phyloP scores from a whole-genome alignment of 2,113 vertebrate species.

The Lophura nycthemera region DNA sequence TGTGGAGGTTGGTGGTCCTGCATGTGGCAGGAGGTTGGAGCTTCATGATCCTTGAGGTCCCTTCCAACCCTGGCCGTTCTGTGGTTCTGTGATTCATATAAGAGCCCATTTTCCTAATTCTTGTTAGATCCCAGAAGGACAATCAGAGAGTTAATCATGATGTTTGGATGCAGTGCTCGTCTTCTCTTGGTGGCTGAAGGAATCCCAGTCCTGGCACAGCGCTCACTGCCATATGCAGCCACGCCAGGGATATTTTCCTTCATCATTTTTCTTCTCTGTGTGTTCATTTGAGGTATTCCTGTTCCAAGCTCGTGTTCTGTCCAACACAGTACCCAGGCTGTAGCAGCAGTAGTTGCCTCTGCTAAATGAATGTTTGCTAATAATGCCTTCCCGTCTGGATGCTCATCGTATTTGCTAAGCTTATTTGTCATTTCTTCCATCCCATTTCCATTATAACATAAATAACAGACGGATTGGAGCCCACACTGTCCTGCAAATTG shows the following conservation, averaged over 20 bases:
- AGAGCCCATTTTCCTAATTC: background rate
- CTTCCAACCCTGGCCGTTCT: too few species aligned
- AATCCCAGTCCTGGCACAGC: conserved; percentile 35
- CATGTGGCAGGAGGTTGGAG: too few species aligned
- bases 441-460: background rate
- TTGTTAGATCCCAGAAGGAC: background rate
- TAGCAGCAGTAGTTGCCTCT: conserved; percentile 10
- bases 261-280: background rate
- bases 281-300: conserved; percentile 2
- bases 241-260: background rate
- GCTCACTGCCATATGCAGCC: background rate
- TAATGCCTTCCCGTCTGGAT: background rate
- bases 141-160: fast-evolving
- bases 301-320: conserved; percentile 8
- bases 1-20: too few species aligned
- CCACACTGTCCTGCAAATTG: conserved; percentile 22
- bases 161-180: background rate
- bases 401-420: background rate
- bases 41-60: too few species aligned
- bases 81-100: background rate
- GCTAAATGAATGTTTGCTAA: conserved; percentile 27
- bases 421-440: background rate
- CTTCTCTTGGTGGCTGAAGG: background rate
- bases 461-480: background rate
- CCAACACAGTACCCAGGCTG: background rate